These are phyloP conservation scores for Columba guinea DNA, from an alignment of 2,797 vertebrate genomes.

Conservation along the genomic window DNA sequence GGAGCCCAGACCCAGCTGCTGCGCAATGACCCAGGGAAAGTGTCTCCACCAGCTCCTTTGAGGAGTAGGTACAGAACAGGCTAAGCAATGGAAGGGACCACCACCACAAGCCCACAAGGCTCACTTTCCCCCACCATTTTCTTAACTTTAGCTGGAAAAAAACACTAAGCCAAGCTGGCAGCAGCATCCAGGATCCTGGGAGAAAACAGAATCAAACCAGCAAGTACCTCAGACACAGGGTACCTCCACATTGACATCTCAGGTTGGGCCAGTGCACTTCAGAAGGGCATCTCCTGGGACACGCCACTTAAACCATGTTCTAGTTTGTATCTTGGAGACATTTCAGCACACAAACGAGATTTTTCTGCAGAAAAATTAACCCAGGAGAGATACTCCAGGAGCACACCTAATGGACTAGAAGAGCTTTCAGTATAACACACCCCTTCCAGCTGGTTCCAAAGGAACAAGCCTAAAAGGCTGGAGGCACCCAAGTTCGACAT, in stretches of 20 bases:
- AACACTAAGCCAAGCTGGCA: neutral
- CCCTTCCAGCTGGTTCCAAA: neutral
- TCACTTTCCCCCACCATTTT: neutral
- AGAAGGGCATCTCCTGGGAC: neutral
- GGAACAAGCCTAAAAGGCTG: neutral
- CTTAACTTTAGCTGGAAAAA: neutral
- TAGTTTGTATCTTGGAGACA: neutral
- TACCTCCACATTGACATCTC: neutral
- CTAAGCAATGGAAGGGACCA: neutral
- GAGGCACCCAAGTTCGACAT: neutral
- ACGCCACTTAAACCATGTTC: accelerated
- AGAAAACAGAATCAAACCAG: neutral
- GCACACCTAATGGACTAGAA: neutral
- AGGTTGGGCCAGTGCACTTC: neutral
- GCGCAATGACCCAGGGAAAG: neutral
- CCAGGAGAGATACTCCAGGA: neutral
- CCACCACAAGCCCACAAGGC: neutral
- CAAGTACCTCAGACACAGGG: neutral
- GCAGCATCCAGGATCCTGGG: neutral
- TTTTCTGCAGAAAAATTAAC: neutral
- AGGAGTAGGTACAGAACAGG: neutral
- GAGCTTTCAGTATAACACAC: neutral
- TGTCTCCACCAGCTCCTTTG: neutral
- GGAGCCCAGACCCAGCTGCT: neutral
- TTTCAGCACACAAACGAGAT: neutral